A percentile compares a stretch with the other conserved stretches of the same genome.
Evolutionary conservation across 2,797 vertebrate genomes (phyloP).

Genomic region (Trematomus bernacchii): DNA sequence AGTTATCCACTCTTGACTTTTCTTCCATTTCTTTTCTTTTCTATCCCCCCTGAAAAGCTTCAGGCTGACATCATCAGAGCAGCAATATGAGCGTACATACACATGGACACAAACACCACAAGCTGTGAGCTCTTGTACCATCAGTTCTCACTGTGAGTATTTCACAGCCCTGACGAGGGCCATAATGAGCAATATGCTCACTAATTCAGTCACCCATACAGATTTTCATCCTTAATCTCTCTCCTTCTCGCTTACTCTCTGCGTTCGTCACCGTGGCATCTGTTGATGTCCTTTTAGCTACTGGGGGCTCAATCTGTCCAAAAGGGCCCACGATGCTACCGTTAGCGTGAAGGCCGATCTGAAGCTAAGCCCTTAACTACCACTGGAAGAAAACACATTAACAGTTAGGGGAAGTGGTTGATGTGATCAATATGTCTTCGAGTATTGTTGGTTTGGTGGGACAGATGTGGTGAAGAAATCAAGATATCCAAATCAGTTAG

Average conservation of each 20-base stretch:
- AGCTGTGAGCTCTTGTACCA: constrained; percentile 65
- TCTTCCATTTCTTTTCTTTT: neutral
- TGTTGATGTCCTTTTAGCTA: constrained; percentile 72
- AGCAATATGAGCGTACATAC: constrained; percentile 48
- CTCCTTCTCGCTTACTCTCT: constrained; percentile 40
- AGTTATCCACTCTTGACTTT: constrained; percentile 33
- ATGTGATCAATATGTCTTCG: constrained; percentile 36
- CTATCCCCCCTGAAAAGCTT: constrained; percentile 3
- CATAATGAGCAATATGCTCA: constrained; percentile 77
- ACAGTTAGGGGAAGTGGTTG: constrained; percentile 44
- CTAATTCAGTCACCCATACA: constrained; percentile 57
- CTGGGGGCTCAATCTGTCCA: constrained; percentile 63
- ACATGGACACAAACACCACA: constrained; percentile 26
- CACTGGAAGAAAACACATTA: constrained; percentile 65
- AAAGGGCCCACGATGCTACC: constrained; percentile 40
- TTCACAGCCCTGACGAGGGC: constrained; percentile 72
- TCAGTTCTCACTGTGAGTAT: constrained; percentile 67
- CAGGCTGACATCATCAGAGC: constrained; percentile 43
- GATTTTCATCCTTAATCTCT: constrained; percentile 57
- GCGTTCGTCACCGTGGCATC: constrained; percentile 57
- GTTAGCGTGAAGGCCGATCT: constrained; percentile 34
- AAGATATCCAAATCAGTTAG: neutral
- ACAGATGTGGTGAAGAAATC: neutral
- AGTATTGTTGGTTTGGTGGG: constrained; percentile 12
- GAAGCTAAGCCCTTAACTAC: constrained; percentile 78